phyloP scores from a whole-genome alignment of 2,888 invertebrate genomes.

The Andrena fulva region DNA sequence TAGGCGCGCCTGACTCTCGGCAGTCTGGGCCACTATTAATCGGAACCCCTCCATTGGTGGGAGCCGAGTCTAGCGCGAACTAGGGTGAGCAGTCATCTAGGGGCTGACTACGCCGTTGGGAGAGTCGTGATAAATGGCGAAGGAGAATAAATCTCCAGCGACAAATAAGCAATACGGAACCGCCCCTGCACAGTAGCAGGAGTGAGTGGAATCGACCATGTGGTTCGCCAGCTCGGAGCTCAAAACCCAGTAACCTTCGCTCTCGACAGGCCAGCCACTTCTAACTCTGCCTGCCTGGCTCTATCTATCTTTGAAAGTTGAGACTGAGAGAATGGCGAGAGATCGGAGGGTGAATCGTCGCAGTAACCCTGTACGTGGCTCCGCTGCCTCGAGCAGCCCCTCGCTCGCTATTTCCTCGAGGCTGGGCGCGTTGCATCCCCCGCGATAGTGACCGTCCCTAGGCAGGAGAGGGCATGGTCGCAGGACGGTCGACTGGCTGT shows the following conservation, averaged over 20 bases:
- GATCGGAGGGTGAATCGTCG: conserved; percentile 12
- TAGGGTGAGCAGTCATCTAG: not conserved
- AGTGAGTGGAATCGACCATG: conserved; percentile 4
- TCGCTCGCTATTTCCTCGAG: not conserved
- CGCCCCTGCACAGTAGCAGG: not conserved
- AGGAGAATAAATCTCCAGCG: not conserved
- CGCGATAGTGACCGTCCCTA: conserved; percentile 19
- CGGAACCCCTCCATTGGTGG: too few species aligned
- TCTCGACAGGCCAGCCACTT: not conserved
- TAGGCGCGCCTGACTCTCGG: too few species aligned
- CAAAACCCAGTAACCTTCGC: conserved; percentile 1
- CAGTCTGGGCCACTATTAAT: too few species aligned
- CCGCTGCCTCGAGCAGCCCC: conserved; percentile 1
- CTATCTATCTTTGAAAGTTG: not conserved
- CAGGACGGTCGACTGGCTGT: conserved; percentile 21
- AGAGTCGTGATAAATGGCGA: not conserved
- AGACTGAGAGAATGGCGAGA: not conserved
- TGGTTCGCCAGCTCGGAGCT: not conserved
- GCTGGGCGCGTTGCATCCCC: conserved; percentile 9
- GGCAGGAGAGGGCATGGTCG: conserved; percentile 2
- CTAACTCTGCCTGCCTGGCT: not conserved
- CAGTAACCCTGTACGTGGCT: not conserved
- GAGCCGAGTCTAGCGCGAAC: too few species aligned
- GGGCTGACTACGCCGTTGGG: not conserved
- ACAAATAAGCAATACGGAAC: not conserved